Base-by-base conservation (phyloP, 2,888 invertebrate genomes). In the Ochropacha duplaris region DNA sequence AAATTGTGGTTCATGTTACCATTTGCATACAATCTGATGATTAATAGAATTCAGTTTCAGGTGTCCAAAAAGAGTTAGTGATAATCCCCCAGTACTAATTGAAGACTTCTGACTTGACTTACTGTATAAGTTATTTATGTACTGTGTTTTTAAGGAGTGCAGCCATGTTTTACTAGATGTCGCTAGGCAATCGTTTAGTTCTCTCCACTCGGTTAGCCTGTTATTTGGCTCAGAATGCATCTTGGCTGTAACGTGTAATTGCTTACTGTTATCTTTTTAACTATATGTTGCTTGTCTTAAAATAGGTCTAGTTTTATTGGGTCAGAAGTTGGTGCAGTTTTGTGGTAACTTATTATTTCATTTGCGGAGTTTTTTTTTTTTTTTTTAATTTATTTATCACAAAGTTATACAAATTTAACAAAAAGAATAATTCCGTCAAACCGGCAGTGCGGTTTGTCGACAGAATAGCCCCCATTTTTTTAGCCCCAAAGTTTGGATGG, bases 121-220 rank as follows among this genome's bases (percentile, higher is more conserved):
- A 49, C 49, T 19, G 22, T 11, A 11, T 22, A 22, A 49, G 22
- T 9, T 49, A 49, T 28, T 28, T 6, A 8, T 28, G 9, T 4
- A 49, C 49, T 49, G 11, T 34, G 16, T 22, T 22, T 22, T 5
- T 22, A 22, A 1, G 22, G 49, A 50, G 56, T 65, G 62, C 63
- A 61, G 44, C 52, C 14, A 56, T 58, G 55, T 54, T 50, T 31
- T 54, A 51, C 36, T 62, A 61, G 63, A 60, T 61, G 68, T 59
- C 62, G 64, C 55, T 61, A 51, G 57, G 59, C 57, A 55, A 60
- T 57, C 58, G 55, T 64, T 62, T 66, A 59, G 61, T 54, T n/a
- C 44, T 51, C 54, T 57, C 57, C 49, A 31, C 54, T 57, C 28
- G 26, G 26, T 19, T 50, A 49, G 24, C 51, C 55, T 14, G 16